Conservation (phyloP, 1,140 invertebrate genomes). For the Gonatopus flavifemur region DNA sequence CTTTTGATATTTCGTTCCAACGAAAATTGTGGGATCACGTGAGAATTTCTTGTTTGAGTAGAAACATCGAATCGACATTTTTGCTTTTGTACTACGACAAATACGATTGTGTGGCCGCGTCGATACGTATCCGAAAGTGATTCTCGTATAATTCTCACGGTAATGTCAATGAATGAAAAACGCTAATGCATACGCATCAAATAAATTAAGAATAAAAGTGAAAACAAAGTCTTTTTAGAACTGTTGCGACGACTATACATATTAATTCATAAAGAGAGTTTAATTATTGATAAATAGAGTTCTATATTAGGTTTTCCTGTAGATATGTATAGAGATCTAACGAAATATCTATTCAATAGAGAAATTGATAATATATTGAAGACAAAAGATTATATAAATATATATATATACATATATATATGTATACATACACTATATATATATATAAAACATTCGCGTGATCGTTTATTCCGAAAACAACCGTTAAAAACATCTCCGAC, state of each 20-base stretch:
- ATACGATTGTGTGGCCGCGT: too few species aligned
- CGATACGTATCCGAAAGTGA: too few species aligned
- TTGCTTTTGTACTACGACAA: too few species aligned
- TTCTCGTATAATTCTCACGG: too few species aligned
- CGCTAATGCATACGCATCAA: conserved; percentile 25
- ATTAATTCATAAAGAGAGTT: conserved; percentile 57
- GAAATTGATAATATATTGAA: conserved; percentile 55
- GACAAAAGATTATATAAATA: conserved; percentile 24
- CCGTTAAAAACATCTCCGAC: conserved; percentile 14
- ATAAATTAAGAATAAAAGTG: conserved; percentile 29
- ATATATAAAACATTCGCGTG: conserved; percentile 17
- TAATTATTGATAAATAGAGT: conserved; percentile 53
- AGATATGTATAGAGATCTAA: conserved; percentile 57
- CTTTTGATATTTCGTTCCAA: too few species aligned
- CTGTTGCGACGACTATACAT: conserved; percentile 45
- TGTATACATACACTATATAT: conserved; percentile 11
- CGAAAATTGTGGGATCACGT: too few species aligned
- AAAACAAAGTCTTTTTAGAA: conserved; percentile 44
- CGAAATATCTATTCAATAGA: conserved; percentile 46
- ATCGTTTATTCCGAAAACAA: too few species aligned
- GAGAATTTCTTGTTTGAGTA: too few species aligned
- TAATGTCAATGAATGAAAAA: conserved; percentile 26
- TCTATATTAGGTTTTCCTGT: conserved; percentile 56
- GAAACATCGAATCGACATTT: too few species aligned
- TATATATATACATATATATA: conserved; percentile 11